A percentile compares a stretch with the other conserved stretches of the same genome.
These are phyloP conservation scores for Lophochroa leadbeateri DNA, from an alignment of 2,113 vertebrate genomes.

Conservation along the genomic window DNA sequence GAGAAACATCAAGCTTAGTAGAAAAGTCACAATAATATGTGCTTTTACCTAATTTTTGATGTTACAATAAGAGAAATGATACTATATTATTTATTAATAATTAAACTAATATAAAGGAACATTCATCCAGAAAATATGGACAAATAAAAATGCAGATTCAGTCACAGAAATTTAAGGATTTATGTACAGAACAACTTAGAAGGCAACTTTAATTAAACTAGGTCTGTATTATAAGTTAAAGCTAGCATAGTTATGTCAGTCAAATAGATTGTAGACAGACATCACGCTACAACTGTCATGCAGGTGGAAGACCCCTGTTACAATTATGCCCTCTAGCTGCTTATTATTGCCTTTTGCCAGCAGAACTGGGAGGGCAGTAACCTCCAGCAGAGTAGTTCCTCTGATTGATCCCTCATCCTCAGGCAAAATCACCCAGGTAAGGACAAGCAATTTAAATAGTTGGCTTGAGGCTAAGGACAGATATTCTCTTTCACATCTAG, in stretches of 20 bases:
- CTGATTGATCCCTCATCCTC: not conserved
- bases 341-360: not conserved
- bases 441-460: not conserved
- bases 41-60: not conserved
- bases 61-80: not conserved
- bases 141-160: not conserved
- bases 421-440: constrained; percentile 11
- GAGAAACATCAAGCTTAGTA: not conserved
- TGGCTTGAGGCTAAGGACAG: not conserved
- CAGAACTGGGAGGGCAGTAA: not conserved
- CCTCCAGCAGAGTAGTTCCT: not conserved
- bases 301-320: not conserved
- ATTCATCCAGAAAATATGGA: not conserved
- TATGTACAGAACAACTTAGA: not conserved
- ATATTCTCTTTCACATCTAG: not conserved
- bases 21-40: not conserved
- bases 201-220: not conserved
- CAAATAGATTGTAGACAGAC: not conserved
- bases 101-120: not conserved
- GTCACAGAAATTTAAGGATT: not conserved
- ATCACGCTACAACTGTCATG: not conserved
- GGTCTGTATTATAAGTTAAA: not conserved
- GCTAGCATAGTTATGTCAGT: not conserved
- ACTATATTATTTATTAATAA: not conserved
- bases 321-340: not conserved